phyloP scores from a whole-genome alignment of 64 coral and sea anemone genomes.

The Acropora yongei region DNA sequence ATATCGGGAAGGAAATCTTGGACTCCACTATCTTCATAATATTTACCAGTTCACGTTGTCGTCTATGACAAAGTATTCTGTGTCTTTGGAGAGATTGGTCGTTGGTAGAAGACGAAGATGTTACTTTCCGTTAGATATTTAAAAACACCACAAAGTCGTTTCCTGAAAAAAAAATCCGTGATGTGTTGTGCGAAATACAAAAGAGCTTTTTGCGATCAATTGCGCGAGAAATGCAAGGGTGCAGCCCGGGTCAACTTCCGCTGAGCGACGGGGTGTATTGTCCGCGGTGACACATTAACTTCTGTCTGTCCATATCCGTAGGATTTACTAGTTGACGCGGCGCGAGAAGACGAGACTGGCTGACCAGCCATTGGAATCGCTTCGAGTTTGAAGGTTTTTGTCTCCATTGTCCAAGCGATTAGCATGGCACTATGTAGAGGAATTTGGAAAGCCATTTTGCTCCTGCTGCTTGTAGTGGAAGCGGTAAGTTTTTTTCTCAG shows the following conservation, averaged over 20 bases:
- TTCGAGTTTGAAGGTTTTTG: conserved; percentile 39
- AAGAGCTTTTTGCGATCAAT: neutral
- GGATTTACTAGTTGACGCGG: conserved; percentile 4
- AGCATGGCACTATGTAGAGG: conserved; percentile 22
- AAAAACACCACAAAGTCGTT: neutral
- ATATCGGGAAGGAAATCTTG: conserved; percentile 23
- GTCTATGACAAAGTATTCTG: neutral
- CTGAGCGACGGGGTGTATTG: neutral
- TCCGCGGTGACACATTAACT: neutral
- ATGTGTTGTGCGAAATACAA: neutral
- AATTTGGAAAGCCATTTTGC: neutral
- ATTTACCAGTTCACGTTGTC: conserved; percentile 16
- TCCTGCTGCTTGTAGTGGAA: neutral
- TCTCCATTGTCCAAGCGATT: neutral
- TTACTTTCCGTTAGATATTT: neutral
- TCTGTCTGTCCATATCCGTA: conserved; percentile 9
- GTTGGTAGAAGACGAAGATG: neutral
- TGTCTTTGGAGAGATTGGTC: neutral
- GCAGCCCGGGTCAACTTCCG: conserved; percentile 28
- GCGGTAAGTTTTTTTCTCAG: conserved; percentile 34
- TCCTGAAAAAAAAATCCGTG: neutral
- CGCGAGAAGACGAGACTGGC: neutral
- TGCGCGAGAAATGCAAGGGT: neutral
- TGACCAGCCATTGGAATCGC: conserved; percentile 9
- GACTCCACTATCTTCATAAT: conserved; percentile 1